Percentiles rank a stretch among this genome's conserved stretches.
Conservation (phyloP, 2,888 invertebrate species). For the Caenorhabditis angaria region DNA sequence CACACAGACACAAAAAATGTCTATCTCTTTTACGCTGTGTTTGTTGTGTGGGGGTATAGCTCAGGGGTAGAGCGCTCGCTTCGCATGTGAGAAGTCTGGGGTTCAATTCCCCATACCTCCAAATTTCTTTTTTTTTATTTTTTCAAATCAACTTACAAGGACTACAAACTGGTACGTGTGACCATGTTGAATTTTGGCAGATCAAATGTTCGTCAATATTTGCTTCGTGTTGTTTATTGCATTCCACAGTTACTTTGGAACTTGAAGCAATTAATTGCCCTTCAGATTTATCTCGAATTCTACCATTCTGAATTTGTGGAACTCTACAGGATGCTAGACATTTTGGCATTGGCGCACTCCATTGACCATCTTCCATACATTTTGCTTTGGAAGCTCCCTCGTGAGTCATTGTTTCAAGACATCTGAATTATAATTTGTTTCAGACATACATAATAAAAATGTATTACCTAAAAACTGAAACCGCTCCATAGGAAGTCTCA, state of each 20-base stretch:
- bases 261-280: slow-evolving; percentile 76
- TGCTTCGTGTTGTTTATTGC: slow-evolving; percentile 78
- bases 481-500: slow-evolving; percentile 87
- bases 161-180: slow-evolving; percentile 73
- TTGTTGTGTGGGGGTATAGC: slow-evolving; percentile 48
- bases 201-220: slow-evolving; percentile 56
- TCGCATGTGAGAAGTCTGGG: slow-evolving; percentile 69
- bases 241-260: slow-evolving; percentile 83
- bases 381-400: slow-evolving; percentile 76
- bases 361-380: slow-evolving; percentile 91
- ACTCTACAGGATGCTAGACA: slow-evolving; percentile 87
- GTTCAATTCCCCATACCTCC: slow-evolving; percentile 67
- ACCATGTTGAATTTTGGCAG: slow-evolving; percentile 75
- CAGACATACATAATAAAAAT: background rate
- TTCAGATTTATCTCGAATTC: slow-evolving; percentile 70
- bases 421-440: too few relatives aligned
- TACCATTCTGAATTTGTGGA: slow-evolving; percentile 62
- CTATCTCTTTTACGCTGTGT: background rate
- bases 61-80: slow-evolving; percentile 66
- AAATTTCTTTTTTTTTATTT: slow-evolving; percentile 33
- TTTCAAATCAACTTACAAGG: slow-evolving; percentile 71
- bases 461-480: slow-evolving; percentile 47
- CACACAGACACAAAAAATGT: too few relatives aligned
- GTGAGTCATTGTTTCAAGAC: slow-evolving; percentile 79
- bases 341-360: slow-evolving; percentile 90